A percentile compares a stretch with the other conserved stretches of the same genome.
Conservation (phyloP, 2,797 vertebrate species). For the Syndactyla subalaris region DNA sequence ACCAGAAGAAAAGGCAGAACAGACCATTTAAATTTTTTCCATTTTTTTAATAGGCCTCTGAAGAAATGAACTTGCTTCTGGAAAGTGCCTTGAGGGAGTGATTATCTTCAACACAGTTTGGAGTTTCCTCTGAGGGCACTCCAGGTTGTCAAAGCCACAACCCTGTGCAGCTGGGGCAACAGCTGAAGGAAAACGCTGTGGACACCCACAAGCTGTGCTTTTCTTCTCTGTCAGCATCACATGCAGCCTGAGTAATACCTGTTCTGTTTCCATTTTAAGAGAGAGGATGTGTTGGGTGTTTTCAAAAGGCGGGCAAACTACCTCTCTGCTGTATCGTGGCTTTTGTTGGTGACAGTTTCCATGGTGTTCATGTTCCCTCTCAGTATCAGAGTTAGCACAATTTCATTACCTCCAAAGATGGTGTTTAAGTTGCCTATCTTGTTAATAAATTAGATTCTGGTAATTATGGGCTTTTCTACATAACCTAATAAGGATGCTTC, state of each 20-base stretch:
- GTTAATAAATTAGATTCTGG: not conserved
- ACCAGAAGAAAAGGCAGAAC: not conserved
- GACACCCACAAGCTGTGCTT: not conserved
- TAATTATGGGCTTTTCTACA: slow-evolving; percentile 14
- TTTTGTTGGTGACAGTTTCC: slow-evolving; percentile 13
- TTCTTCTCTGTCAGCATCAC: not conserved
- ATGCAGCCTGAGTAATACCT: not conserved
- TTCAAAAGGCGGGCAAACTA: not conserved
- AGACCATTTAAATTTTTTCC: accelerated
- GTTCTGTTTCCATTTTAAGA: not conserved
- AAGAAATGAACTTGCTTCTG: not conserved
- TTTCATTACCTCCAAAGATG: not conserved
- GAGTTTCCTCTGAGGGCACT: not conserved
- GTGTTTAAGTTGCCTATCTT: not conserved
- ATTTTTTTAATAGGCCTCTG: not conserved
- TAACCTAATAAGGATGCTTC: not conserved
- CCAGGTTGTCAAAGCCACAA: not conserved
- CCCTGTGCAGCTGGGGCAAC: not conserved
- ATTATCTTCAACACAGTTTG: accelerated
- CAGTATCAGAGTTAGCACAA: not conserved
- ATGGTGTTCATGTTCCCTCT: not conserved
- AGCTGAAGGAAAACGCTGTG: accelerated
- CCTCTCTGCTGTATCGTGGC: not conserved
- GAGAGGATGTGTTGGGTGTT: not conserved
- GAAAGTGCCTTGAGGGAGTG: not conserved